Conservation (phyloP, 2,797 vertebrate genomes). For the Xiphophorus birchmanni region DNA sequence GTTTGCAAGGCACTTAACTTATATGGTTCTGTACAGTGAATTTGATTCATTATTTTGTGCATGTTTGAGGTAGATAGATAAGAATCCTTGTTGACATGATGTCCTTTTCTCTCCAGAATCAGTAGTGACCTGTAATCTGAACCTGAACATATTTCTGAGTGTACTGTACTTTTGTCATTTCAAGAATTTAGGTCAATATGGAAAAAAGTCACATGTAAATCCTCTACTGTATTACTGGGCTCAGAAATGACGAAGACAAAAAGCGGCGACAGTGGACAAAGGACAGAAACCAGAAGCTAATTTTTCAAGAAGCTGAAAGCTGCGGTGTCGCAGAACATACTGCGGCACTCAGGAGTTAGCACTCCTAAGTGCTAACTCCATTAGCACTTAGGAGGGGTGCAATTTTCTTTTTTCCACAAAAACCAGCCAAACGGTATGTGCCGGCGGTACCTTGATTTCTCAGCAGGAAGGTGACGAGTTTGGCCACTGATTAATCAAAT, state of each 20-base stretch:
- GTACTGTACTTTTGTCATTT: background rate
- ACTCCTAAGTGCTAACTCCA: background rate
- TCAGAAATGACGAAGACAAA: background rate
- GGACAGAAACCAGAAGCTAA: background rate
- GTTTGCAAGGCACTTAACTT: background rate
- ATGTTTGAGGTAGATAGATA: background rate
- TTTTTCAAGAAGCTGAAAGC: background rate
- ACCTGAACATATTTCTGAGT: background rate
- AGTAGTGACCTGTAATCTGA: background rate
- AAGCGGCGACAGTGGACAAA: background rate
- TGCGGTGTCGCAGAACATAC: background rate
- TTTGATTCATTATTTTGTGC: background rate
- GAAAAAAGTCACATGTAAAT: background rate
- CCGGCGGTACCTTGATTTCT: background rate
- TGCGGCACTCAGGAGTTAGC: too few species aligned
- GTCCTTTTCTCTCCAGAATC: background rate
- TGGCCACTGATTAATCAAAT: conserved; percentile 10
- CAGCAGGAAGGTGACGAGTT: conserved; percentile 8
- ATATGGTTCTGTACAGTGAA: background rate
- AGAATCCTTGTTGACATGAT: background rate
- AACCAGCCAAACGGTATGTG: conserved; percentile 1
- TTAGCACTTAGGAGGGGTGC: too few species aligned
- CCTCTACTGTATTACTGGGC: background rate
- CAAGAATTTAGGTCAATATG: conserved; percentile 14
- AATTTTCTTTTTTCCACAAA: conserved; percentile 14